Base-by-base conservation (phyloP, 2,797 vertebrate genomes). In the Halcyon smyrnensis region DNA sequence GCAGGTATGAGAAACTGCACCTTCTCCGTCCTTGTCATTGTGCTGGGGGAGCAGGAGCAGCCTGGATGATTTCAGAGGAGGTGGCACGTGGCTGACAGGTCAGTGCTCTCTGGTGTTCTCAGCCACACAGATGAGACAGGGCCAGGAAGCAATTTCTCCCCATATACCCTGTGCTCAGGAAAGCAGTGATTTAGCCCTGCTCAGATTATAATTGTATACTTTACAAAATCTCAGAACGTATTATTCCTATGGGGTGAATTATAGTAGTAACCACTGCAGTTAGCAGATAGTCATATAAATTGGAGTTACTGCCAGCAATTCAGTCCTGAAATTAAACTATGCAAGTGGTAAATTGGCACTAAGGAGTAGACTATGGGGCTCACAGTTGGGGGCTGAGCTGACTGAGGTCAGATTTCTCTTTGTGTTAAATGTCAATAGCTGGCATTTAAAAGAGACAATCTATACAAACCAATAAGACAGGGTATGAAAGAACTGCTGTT, bases 401-500 rank as follows among this genome's bases (percentile, higher is more conserved):
- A 94, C 91, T 90, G 97, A 98, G 98, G 98, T 98, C 97, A 98
- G 96, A 97, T 96, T 92, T 96, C 95, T 98, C 96, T 98, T 97
- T 97, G 97, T 98, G 97, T 97, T 98, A 98, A 98, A 98, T 98
- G 97, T 97, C 98, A 98, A 97, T 97, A 97, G 96, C 97, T 98
- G 96, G 97, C 96, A 97, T 97, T 97, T 98, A 97, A 98, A 97
- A 97, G 91, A 97, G 97, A 97, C 97, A 98, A 98, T 97, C 97
- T 97, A 97, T 97, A 98, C 93, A 93, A 94, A 95, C 95, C 96
- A 97, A 67, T 97, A 97, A 97, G 97, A 97, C 94, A 95, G 96
- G 94, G 95, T 82, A 93, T 96, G 95, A 97, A 98, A 98, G 97
- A 95, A 96, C 82, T 2, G 77, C 93, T 98, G 96, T 94, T 98